Conservation (phyloP, 2,113 vertebrate species). For the Dipodomys merriami region DNA sequence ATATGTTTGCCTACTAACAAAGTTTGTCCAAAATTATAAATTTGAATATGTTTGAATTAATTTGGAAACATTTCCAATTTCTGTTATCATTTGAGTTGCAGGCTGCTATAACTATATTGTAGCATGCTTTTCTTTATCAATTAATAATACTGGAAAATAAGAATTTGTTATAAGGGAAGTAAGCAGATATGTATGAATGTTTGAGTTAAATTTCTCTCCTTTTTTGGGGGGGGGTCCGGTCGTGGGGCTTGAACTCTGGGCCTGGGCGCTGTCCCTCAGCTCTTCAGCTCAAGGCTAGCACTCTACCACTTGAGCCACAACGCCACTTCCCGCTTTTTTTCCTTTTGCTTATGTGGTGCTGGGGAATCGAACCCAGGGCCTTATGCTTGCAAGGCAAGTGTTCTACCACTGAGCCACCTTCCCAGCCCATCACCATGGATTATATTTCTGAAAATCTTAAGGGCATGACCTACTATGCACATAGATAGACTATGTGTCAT, state of each 20-base stretch:
- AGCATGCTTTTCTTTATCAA: constrained; percentile 24
- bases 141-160: background rate
- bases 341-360: too few species aligned
- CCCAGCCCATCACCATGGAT: background rate
- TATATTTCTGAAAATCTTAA: background rate
- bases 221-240: too few species aligned
- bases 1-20: background rate
- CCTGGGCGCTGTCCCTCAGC: too few species aligned
- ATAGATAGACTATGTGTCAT: background rate
- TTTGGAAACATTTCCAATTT: constrained; percentile 55
- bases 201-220: constrained; percentile 3
- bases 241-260: too few species aligned
- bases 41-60: background rate
- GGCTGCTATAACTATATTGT: background rate
- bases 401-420: too few species aligned
- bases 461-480: too few species aligned
- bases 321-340: too few species aligned
- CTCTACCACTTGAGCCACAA: too few species aligned
- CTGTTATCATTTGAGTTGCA: background rate
- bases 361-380: too few species aligned
- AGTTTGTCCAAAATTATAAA: constrained; percentile 26
- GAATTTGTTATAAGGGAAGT: background rate
- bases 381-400: too few species aligned
- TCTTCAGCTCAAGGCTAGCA: too few species aligned
- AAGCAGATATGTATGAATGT: constrained; percentile 3